A percentile compares a stretch with the other conserved stretches of the same genome.
Evolutionary conservation across 2,113 vertebrate genomes (phyloP).

Genomic region (Ailuropoda melanoleuca): DNA sequence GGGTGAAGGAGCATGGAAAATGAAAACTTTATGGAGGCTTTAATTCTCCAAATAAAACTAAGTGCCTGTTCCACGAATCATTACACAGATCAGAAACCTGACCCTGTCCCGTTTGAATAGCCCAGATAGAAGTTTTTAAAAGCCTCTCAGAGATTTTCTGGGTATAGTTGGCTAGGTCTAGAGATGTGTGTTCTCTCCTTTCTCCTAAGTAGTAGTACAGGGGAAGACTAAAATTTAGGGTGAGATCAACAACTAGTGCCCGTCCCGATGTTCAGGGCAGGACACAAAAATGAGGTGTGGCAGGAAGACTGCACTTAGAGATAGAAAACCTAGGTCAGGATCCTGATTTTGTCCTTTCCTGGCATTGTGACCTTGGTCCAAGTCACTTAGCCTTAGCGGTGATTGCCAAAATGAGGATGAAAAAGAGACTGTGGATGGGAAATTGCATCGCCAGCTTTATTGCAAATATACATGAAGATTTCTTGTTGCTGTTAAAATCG

Average conservation of each 20-base stretch:
- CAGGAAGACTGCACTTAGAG: conserved; percentile 39
- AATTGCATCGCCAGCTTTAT: background rate
- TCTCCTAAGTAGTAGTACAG: background rate
- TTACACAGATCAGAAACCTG: conserved; percentile 79
- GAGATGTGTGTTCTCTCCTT: background rate
- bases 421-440: background rate
- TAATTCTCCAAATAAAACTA: conserved; percentile 77
- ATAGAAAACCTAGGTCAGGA: conserved; percentile 10
- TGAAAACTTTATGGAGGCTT: conserved; percentile 77
- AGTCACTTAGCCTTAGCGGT: background rate
- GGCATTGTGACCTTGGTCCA: background rate
- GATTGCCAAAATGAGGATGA: background rate
- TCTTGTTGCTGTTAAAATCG: background rate
- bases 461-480: background rate
- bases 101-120: conserved; percentile 78
- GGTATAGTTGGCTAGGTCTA: conserved; percentile 35
- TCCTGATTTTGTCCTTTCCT: conserved; percentile 30
- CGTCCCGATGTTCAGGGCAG: background rate
- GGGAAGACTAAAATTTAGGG: conserved; percentile 12
- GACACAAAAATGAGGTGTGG: background rate
- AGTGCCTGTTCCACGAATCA: conserved; percentile 79
- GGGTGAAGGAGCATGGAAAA: conserved; percentile 75
- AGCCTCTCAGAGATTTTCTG: conserved; percentile 77
- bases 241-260: background rate
- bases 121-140: conserved; percentile 75